phyloP scores from a whole-genome alignment of 1,140 invertebrate genomes.

The Drosophila seguyi region DNA sequence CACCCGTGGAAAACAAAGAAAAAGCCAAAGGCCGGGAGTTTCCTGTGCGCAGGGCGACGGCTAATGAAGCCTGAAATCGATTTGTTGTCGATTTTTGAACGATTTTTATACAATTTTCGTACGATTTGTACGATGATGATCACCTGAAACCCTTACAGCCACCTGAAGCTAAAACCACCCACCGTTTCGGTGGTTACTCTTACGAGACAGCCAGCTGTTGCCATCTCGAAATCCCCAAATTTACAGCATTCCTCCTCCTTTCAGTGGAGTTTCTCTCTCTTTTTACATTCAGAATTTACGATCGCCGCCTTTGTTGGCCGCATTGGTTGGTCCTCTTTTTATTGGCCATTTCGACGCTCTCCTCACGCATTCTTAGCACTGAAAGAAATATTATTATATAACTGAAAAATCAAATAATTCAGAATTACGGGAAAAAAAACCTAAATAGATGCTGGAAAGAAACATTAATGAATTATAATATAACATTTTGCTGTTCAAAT shows the following conservation, averaged over 20 bases:
- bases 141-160: conserved; percentile 15
- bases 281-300: conserved; percentile 70
- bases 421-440: too few relatives aligned
- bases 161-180: conserved; percentile 52
- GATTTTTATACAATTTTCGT: conserved; percentile 21
- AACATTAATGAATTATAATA: too few relatives aligned
- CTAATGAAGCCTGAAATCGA: conserved; percentile 82
- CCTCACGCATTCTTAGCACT: conserved; percentile 36
- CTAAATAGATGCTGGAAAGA: not conserved
- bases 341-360: conserved; percentile 40
- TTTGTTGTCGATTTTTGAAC: conserved; percentile 39
- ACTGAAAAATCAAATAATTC: not conserved
- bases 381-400: not conserved
- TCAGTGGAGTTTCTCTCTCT: conserved; percentile 19
- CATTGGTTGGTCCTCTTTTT: conserved; percentile 57
- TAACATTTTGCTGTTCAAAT: too few relatives aligned
- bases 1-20: conserved; percentile 47
- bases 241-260: conserved; percentile 59
- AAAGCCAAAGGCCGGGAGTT: conserved; percentile 68
- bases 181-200: conserved; percentile 2
- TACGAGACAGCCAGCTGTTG: conserved; percentile 63
- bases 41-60: conserved; percentile 62
- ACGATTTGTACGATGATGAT: conserved; percentile 47
- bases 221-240: conserved; percentile 75
- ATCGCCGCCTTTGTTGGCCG: conserved; percentile 61